A percentile compares a stretch with the other conserved stretches of the same genome.
These are phyloP conservation scores for Lamprotornis superbus DNA, from an alignment of 2,113 vertebrate genomes.

Conservation along the genomic window DNA sequence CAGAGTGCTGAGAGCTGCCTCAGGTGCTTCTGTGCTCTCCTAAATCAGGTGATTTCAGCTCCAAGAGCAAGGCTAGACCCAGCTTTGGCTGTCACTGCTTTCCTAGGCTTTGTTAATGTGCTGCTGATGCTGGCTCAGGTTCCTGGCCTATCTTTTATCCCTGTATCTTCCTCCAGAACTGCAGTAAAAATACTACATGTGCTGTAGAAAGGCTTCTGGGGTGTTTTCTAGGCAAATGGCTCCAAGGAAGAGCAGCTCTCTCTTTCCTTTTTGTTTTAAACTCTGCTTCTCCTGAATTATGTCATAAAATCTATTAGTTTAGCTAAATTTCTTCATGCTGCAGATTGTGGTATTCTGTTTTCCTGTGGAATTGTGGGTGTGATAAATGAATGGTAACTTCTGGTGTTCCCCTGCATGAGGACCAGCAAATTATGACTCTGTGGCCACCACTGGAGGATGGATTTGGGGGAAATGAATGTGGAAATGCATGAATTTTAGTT, in stretches of 20 bases:
- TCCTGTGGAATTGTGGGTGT: not conserved
- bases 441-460: not conserved
- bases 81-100: not conserved
- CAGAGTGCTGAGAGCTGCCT: not conserved
- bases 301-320: not conserved
- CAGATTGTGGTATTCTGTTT: not conserved
- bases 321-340: not conserved
- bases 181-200: not conserved
- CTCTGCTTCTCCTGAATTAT: not conserved
- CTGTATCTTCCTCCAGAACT: not conserved
- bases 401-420: fast-evolving
- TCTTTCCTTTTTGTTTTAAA: not conserved
- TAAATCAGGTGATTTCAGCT: not conserved
- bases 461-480: not conserved
- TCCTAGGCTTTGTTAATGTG: not conserved
- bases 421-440: not conserved
- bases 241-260: not conserved
- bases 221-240: not conserved
- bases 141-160: not conserved
- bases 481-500: not conserved
- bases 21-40: not conserved
- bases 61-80: not conserved
- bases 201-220: not conserved
- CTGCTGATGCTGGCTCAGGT: not conserved
- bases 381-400: not conserved